Evolutionary conservation across 2,888 invertebrate genomes (phyloP).

Genomic region (Nephrotoma appendiculata): DNA sequence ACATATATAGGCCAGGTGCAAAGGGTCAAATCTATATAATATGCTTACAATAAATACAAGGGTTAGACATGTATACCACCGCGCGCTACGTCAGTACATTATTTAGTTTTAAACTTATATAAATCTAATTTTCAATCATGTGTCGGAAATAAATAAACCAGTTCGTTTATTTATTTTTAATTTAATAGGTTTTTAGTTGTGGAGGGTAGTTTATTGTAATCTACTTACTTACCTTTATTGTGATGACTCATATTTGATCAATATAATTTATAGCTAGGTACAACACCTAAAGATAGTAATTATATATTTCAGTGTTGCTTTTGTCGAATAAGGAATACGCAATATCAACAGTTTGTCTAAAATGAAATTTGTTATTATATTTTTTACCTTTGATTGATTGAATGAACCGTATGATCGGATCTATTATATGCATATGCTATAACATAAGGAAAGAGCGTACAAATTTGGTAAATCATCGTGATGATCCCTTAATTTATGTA

Average conservation of each 20-base stretch:
- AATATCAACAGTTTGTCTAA: not conserved
- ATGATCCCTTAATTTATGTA: not conserved
- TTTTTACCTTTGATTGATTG: not conserved
- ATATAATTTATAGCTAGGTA: not conserved
- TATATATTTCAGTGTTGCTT: not conserved
- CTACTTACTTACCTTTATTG: not conserved
- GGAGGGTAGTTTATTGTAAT: not conserved
- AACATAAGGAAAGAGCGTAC: not conserved
- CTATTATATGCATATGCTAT: not conserved
- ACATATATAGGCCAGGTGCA: conserved; percentile 1
- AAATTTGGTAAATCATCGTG: not conserved
- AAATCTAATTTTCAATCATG: conserved; percentile 2
- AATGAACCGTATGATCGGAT: not conserved
- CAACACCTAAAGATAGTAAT: not conserved
- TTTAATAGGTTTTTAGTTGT: not conserved
- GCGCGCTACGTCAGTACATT: not conserved
- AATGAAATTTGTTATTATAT: not conserved
- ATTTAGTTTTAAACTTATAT: not conserved
- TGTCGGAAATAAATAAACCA: conserved; percentile 2
- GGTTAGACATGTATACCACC: conserved; percentile 2
- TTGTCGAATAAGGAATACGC: not conserved
- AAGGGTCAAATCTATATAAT: not conserved
- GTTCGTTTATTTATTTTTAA: not conserved
- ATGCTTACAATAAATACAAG: not conserved
- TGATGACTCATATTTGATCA: conserved; percentile 1